A percentile compares a stretch with the other conserved stretches of the same genome.
phyloP scores from a whole-genome alignment of 2,797 vertebrate species.

The Eulemur mongoz region DNA sequence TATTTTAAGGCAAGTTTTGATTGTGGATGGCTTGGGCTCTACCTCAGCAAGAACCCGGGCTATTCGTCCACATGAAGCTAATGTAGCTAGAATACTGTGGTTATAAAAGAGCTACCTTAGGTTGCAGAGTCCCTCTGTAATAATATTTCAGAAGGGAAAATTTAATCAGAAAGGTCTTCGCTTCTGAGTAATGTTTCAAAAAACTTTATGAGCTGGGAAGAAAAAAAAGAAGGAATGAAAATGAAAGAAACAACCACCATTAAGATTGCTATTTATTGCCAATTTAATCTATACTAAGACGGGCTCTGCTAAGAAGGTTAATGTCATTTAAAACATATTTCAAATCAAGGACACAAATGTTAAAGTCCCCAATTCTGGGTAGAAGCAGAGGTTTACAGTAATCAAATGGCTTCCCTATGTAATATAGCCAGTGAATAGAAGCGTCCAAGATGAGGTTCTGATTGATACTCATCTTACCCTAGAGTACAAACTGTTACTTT shows the following conservation, averaged over 20 bases:
- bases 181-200: background rate
- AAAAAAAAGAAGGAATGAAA: background rate
- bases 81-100: background rate
- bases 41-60: background rate
- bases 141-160: background rate
- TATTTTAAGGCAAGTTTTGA: background rate
- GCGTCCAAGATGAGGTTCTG: background rate
- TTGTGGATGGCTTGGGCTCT: background rate
- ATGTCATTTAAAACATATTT: background rate
- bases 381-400: background rate
- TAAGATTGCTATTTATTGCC: background rate
- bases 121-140: background rate
- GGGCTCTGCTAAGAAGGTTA: background rate
- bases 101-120: background rate
- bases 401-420: background rate
- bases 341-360: background rate
- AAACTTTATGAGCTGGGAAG: background rate
- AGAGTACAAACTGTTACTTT: background rate
- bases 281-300: background rate
- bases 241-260: background rate
- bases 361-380: background rate
- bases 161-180: background rate
- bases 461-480: background rate
- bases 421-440: background rate
- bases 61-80: background rate